Conservation (phyloP, 2,888 invertebrate genomes). For the Aphidius colemani region DNA sequence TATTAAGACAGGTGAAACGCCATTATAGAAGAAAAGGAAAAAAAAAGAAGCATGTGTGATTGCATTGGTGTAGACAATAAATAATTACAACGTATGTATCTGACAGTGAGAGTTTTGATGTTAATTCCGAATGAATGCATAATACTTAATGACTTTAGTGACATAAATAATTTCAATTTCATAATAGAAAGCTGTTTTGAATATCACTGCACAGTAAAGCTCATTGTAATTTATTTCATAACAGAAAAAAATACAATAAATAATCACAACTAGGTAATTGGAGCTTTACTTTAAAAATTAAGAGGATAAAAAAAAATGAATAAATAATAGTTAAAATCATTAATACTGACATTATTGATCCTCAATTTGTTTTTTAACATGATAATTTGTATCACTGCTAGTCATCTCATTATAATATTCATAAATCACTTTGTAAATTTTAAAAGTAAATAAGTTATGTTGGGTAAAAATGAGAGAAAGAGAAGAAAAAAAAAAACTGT, state of each 20-base stretch:
- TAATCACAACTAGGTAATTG: too few species aligned
- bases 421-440: slow-evolving; percentile 14
- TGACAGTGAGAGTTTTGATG: slow-evolving; percentile 61
- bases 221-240: too few species aligned
- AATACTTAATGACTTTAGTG: slow-evolving; percentile 38
- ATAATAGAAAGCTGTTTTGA: slow-evolving; percentile 32
- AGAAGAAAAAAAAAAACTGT: slow-evolving; percentile 30
- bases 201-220: slow-evolving; percentile 14
- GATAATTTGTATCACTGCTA: too few species aligned
- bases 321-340: too few species aligned
- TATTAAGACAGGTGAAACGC: slow-evolving; percentile 42
- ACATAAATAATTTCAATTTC: slow-evolving; percentile 30
- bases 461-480: slow-evolving; percentile 23
- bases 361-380: too few species aligned
- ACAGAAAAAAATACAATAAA: too few species aligned
- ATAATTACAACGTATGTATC: slow-evolving; percentile 45
- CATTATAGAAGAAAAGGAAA: slow-evolving; percentile 41
- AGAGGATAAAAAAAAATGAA: too few species aligned
- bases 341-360: too few species aligned
- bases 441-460: not conserved
- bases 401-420: slow-evolving; percentile 5
- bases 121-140: slow-evolving; percentile 58
- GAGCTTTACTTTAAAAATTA: too few species aligned
- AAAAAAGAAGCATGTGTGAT: slow-evolving; percentile 49
- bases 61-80: slow-evolving; percentile 49